Evolutionary conservation across 2,113 vertebrate genomes (phyloP).

Genomic region (Irena cyanogastra): DNA sequence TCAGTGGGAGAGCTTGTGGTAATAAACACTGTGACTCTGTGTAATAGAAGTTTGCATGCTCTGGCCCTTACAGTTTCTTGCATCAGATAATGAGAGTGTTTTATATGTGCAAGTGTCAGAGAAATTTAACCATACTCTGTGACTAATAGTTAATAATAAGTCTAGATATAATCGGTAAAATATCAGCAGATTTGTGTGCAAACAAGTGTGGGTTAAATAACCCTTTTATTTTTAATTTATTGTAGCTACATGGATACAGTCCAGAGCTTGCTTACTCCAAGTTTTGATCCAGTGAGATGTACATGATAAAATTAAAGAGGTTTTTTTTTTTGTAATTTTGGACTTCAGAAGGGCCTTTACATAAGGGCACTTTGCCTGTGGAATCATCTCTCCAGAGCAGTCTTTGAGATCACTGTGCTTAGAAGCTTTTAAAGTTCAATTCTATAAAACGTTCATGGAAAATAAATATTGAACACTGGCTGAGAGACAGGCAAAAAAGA

Average conservation of each 20-base stretch:
- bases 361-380: background rate
- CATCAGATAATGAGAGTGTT: background rate
- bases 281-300: background rate
- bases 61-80: background rate
- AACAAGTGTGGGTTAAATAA: background rate
- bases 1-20: background rate
- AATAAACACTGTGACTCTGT: background rate
- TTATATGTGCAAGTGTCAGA: conserved; percentile 27
- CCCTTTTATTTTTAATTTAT: conserved; percentile 23
- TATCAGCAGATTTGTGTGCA: background rate
- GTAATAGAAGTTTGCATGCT: background rate
- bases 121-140: conserved; percentile 4
- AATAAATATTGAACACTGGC: background rate
- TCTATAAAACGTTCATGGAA: background rate
- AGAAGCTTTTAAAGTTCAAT: background rate
- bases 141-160: conserved; percentile 26
- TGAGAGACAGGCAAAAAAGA: background rate
- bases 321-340: background rate
- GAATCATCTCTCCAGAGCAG: background rate
- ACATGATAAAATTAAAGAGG: background rate
- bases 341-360: background rate
- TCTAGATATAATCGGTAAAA: conserved; percentile 27
- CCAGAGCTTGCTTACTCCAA: background rate
- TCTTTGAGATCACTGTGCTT: background rate
- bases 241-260: background rate